A percentile compares a stretch with the other conserved stretches of the same genome.
Evolutionary conservation across 2,797 vertebrate genomes (phyloP).

Genomic region (Myripristis jacobus): DNA sequence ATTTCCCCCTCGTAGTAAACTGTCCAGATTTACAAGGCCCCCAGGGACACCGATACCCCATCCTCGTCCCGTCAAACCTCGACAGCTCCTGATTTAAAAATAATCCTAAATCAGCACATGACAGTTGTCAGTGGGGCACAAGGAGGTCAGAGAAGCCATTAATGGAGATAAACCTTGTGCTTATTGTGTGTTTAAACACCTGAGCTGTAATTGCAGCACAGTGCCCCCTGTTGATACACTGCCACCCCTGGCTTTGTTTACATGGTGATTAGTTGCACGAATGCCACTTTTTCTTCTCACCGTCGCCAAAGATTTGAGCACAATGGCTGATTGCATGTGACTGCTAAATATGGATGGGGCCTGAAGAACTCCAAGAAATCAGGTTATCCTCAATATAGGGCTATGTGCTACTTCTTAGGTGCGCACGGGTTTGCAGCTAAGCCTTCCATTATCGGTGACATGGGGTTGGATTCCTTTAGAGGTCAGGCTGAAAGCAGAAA

Average conservation of each 20-base stretch:
- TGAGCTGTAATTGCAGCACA: neutral
- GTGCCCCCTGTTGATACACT: neutral
- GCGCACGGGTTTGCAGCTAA: too few species aligned
- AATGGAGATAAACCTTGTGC: conserved; percentile 8
- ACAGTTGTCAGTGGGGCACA: conserved; percentile 83
- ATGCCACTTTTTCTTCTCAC: neutral
- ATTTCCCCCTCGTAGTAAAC: conserved; percentile 89
- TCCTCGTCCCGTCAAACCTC: conserved; percentile 80
- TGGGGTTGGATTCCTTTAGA: too few species aligned
- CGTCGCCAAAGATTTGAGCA: too few species aligned
- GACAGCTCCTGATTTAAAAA: conserved; percentile 92
- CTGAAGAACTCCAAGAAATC: too few species aligned
- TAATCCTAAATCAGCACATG: conserved; percentile 90
- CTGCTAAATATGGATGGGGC: too few species aligned
- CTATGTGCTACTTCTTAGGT: too few species aligned
- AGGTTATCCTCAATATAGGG: too few species aligned
- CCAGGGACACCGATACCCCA: conserved; percentile 86
- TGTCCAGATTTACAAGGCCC: conserved; percentile 97
- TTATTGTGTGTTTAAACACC: conserved; percentile 6
- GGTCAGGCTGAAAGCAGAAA: too few species aligned
- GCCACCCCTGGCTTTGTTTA: neutral
- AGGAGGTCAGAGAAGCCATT: conserved; percentile 74
- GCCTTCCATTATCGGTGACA: too few species aligned
- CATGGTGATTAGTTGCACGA: neutral
- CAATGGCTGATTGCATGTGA: too few species aligned